Percentiles rank a stretch among this genome's conserved stretches.
Conservation (phyloP, 2,113 vertebrate species). For the Psittacara wagleri region DNA sequence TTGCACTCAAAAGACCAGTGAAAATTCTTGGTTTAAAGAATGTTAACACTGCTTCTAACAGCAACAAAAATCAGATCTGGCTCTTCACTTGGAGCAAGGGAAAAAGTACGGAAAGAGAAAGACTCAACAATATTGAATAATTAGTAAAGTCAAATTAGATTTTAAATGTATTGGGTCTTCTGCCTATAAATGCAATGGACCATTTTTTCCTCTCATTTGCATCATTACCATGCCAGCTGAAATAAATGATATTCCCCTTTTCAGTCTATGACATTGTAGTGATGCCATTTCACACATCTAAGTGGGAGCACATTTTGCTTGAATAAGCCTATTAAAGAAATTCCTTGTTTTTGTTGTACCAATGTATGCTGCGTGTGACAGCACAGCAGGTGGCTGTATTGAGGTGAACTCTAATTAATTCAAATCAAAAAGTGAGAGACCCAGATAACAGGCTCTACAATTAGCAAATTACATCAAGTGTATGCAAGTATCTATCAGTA, state of each 20-base stretch:
- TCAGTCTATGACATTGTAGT: conserved; percentile 1
- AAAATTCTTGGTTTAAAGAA: neutral
- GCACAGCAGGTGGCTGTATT: conserved; percentile 57
- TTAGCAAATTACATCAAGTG: conserved; percentile 72
- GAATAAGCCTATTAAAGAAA: conserved; percentile 53
- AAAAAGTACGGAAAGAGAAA: neutral
- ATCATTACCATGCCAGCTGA: neutral
- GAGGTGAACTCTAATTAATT: conserved; percentile 77
- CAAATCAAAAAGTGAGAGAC: conserved; percentile 72
- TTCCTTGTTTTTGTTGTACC: conserved; percentile 45
- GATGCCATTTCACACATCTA: conserved; percentile 23
- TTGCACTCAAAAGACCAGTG: neutral
- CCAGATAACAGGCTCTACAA: conserved; percentile 72
- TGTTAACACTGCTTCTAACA: neutral
- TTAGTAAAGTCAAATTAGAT: conserved; percentile 1
- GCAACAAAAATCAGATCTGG: neutral
- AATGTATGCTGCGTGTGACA: conserved; percentile 12
- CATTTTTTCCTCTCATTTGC: conserved; percentile 16
- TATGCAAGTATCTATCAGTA: conserved; percentile 43
- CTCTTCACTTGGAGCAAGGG: neutral
- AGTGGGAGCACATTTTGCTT: conserved; percentile 33
- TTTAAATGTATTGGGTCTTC: neutral
- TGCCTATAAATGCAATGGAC: conserved; percentile 18
- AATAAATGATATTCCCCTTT: conserved; percentile 28
- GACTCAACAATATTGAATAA: conserved; percentile 15